phyloP scores from a whole-genome alignment of 92 coral and sea anemone species.

The Virgularia gustaviana region DNA sequence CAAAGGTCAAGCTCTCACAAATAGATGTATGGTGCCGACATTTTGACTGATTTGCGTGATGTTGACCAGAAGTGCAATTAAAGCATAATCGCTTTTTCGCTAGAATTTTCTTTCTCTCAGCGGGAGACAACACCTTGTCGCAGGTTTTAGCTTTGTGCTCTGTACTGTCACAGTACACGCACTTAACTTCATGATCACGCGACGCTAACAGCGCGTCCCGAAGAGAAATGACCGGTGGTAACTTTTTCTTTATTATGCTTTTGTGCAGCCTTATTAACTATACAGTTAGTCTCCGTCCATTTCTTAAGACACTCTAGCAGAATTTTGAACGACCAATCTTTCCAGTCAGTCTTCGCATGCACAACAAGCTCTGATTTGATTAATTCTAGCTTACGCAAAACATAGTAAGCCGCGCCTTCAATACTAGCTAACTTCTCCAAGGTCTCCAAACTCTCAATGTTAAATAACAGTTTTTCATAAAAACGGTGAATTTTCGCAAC shows the following conservation, averaged over 20 bases:
- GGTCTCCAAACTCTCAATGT: constrained; percentile 45
- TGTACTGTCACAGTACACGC: constrained; percentile 32
- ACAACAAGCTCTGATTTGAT: constrained; percentile 39
- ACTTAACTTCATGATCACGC: constrained; percentile 1
- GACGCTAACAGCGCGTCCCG: constrained; percentile 8
- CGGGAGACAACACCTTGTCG: constrained; percentile 13
- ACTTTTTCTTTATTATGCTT: background rate
- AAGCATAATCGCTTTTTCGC: constrained; percentile 21
- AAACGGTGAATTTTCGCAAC: constrained; percentile 46
- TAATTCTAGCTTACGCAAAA: constrained; percentile 38
- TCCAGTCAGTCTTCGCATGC: constrained; percentile 35
- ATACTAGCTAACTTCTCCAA: constrained; percentile 45
- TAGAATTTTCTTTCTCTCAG: constrained; percentile 34
- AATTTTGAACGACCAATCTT: constrained; percentile 41
- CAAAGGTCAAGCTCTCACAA: constrained; percentile 3
- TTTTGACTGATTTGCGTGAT: constrained; percentile 16
- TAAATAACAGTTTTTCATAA: constrained; percentile 49
- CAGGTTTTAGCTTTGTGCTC: constrained; percentile 36
- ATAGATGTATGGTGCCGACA: constrained; percentile 29
- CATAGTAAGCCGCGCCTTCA: constrained; percentile 37
- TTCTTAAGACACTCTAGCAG: constrained; percentile 24
- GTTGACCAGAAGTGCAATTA: constrained; percentile 27
- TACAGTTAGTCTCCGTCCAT: constrained; percentile 40
- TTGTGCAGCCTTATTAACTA: background rate
- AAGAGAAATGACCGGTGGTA: background rate